Evolutionary conservation across 2,888 invertebrate genomes (phyloP), one percentile per base, ranked within the genome.

Genomic region (Caradrina clavipalpis): DNA sequence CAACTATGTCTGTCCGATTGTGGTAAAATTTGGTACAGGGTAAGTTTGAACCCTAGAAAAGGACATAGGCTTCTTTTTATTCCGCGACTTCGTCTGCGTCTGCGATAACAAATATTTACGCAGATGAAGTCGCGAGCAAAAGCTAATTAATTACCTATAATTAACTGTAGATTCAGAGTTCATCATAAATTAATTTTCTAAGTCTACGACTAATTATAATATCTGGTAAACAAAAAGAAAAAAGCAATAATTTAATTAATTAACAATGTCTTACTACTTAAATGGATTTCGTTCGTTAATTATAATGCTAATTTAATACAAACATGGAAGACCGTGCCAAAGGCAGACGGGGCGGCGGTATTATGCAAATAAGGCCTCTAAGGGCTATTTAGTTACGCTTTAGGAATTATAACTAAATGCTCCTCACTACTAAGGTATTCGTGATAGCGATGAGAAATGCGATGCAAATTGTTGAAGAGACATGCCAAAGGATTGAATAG

Each of bases 261-360:
- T 47, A 68, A 71, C 64, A 69, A 64, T 50, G 69, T 26, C 47
- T 58, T 60, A 45, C 35, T 17, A 45, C 11, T 19, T 58, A 51
- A 65, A 67, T 72, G n/a, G 13, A 53, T 66, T 63, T 63, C 56
- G 47, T 56, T 71, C 42, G 49, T 49, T 72, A 60, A 79, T 79
- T 79, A 66, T 17, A 63, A 69, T 79, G 80, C 62, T 58, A 79
- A 72, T 69, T 61, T 53, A 64, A 69, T 57, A 55, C 51, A 60
- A 76, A 76, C 60, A 57, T 59, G 42, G 57, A 50, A 42, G 58
- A 54, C 39, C 26, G 45, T 62, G 62, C 56, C 61, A 67, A 62
- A 69, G 42, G 70, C 53, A 54, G 55, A 55, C 68, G 8, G 26
- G 4, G 35, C 35, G 51, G 68, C 57, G 26, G 62, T 66, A 75